Percentiles rank a stretch among this genome's conserved stretches.
Conservation (phyloP, 2,113 vertebrate species). For the Hypomesus transpacificus region DNA sequence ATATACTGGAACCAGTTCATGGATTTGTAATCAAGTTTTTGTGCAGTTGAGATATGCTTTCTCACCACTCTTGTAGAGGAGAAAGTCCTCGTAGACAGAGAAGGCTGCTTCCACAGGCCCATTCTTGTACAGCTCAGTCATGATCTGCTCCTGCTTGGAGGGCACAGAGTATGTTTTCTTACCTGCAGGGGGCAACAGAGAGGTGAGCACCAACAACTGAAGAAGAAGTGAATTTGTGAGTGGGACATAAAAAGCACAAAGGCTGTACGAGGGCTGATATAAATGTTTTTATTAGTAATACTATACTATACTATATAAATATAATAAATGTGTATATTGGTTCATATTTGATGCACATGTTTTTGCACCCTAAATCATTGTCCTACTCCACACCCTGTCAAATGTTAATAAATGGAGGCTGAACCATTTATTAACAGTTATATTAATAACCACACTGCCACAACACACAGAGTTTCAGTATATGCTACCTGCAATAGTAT, state of each 20-base stretch:
- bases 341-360: not conserved
- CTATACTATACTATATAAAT: not conserved
- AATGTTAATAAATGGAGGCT: too few species aligned
- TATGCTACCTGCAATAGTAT: too few species aligned
- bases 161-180: constrained; percentile 73
- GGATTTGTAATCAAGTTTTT: too few species aligned
- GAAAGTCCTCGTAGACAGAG: constrained; percentile 82
- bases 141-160: constrained; percentile 77
- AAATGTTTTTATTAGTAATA: not conserved
- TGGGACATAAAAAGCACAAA: not conserved
- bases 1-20: too few species aligned
- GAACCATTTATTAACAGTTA: too few species aligned
- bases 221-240: not conserved
- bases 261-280: not conserved
- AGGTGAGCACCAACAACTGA: not conserved
- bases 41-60: too few species aligned
- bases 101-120: constrained; percentile 87
- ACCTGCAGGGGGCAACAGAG: constrained; percentile 54
- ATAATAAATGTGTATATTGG: not conserved
- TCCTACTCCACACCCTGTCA: too few species aligned
- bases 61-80: constrained; percentile 84
- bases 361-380: too few species aligned
- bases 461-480: too few species aligned
- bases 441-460: too few species aligned
- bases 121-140: constrained; percentile 85